These are phyloP conservation scores for Holothuria scabra DNA, from an alignment of 53 echinoderm and acorn worm species.

Conservation along the genomic window DNA sequence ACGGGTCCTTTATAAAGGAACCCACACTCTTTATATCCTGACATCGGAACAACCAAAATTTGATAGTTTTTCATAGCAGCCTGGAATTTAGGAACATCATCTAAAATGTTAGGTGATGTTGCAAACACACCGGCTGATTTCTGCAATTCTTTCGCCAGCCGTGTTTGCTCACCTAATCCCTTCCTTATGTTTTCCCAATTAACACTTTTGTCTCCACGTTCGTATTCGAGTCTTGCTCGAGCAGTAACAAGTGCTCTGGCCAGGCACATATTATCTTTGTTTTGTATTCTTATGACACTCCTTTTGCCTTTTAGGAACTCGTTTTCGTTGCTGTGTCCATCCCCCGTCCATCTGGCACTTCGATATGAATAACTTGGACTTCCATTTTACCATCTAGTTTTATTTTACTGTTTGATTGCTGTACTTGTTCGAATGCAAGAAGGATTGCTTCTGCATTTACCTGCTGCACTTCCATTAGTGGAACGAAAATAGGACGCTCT, in stretches of 20 bases:
- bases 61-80: neutral
- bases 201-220: neutral
- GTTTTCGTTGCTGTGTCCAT: neutral
- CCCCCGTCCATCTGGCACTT: conserved; percentile 11
- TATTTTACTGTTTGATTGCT: conserved; percentile 46
- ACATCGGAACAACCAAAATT: conserved; percentile 13
- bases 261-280: conserved; percentile 48
- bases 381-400: conserved; percentile 21
- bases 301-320: neutral
- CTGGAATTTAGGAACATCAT: conserved; percentile 60
- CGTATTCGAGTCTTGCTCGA: neutral
- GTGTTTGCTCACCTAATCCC: neutral
- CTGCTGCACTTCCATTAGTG: too few relatives aligned
- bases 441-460: too few relatives aligned
- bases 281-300: neutral
- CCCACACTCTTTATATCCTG: conserved; percentile 12
- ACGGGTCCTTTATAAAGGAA: conserved; percentile 58
- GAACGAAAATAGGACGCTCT: too few relatives aligned
- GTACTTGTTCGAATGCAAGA: neutral
- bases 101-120: conserved; percentile 37
- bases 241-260: conserved; percentile 70
- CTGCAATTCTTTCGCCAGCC: conserved; percentile 44
- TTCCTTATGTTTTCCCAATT: conserved; percentile 6
- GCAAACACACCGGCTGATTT: conserved; percentile 22
- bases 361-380: conserved; percentile 20